Evolutionary conservation across 2,888 invertebrate genomes (phyloP), one percentile per base, ranked within the genome.

Genomic region (Carcina quercana): DNA sequence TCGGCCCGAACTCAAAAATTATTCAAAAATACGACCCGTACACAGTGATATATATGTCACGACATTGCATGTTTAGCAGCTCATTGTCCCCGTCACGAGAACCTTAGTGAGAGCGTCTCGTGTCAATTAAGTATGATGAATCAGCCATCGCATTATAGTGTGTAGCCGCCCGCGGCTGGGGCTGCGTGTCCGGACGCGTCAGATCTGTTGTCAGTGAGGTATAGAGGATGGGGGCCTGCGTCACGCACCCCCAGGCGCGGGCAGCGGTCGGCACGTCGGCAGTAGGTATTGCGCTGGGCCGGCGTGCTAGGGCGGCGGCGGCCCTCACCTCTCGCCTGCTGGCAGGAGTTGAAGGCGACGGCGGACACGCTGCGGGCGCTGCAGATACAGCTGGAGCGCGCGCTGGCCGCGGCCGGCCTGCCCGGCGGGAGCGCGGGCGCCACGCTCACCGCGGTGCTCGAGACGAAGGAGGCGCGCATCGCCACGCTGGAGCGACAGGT

Each of bases 401-500:
- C 89, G 71, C 74, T 86, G 67, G 85, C 86, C 47, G 91, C 88
- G 64, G 87, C 86, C 43, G 86, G 87, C 54, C 84, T 87, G 67
- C 87, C 86, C 52, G 80, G 82, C 53, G 79, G 79, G 65, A 66
- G 66, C 50, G 82, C 82, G 52, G 82, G 82, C 57, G 91, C 90
- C 72, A 91, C 91, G 53, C 87, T 92, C 74, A 89, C 90, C 54
- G 91, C 91, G 59, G 90, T 92, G 73, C 87, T 92, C 84, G 92
- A 91, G 86, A 92, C 91, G 57, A 91, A 94, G 90, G 94, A 94
- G 82, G 91, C 92, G 62, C 89, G 94, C 75, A 94, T 95, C 75
- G 89, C 91, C 66, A 92, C 92, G 46, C 87, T 96, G 80, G 95
- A 96, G 87, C 91, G 91, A 59, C 93, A 95, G 80, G 88, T 95